Base-by-base conservation (phyloP, 2,797 vertebrate genomes). In the Pseudotriccus pelzelni region DNA sequence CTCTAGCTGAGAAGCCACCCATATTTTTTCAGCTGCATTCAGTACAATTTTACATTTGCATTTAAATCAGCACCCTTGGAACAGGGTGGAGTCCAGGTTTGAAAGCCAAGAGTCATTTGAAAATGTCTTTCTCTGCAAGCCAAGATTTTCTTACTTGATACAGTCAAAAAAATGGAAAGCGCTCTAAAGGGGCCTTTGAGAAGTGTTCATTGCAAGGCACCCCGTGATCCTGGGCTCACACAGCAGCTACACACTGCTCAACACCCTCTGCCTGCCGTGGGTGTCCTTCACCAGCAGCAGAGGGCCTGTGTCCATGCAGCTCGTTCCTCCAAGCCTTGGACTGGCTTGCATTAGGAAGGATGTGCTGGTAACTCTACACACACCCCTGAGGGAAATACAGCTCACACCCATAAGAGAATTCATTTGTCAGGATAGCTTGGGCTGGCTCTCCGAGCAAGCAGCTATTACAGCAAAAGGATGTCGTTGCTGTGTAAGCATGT, bases 371-470 rank as follows among this genome's bases (percentile, higher is more conserved):
- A 10, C 80, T 70, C 1, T 80, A 6, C 66, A 34, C 87, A 64
- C 39, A 15, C 22, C 77, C 82, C 46, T 20, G 4, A 81, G 91
- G 89, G 73, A 93, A 93, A 62, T 3, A 11, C 12, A 86, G 82
- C 50, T 94, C 89, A 93, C 82, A 20, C 87, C 75, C 89, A 78
- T 13, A 2, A 59, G 80, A 73, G 34, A 94, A 79, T 66, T 66
- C 27, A 37, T 87, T 25, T 89, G 60, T 80, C 62, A 73, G 79
- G 64, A 28, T 3, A 43, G 46, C n/a, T 78, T 13, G 10, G 44
- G 86, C 10, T 19, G 30, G n/a, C 62, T 49, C 76, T 59, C 73
- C 4, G 36, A 76, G 78, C 72, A 79, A 80, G 43, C 58, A 60
- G 41, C 53, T 52, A 22, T 55, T 7, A 50, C 6, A 89, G 84